Percentiles rank a stretch among this genome's conserved stretches.
Conservation (phyloP, 2,113 vertebrate species). For the Ochotona curzoniae region DNA sequence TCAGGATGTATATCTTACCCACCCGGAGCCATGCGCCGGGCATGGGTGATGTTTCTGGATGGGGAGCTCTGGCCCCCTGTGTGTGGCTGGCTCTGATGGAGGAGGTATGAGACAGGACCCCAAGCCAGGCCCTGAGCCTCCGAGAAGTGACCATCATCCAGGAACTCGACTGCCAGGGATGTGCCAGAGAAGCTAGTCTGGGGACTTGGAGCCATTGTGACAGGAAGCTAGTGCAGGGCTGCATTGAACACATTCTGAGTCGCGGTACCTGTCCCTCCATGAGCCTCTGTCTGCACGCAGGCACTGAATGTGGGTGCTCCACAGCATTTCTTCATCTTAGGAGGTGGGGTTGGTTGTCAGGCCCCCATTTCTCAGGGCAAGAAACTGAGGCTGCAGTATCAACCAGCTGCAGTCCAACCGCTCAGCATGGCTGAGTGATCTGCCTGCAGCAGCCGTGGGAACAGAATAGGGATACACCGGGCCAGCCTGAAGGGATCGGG, state of each 20-base stretch:
- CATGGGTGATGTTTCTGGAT: not conserved
- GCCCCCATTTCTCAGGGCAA: not conserved
- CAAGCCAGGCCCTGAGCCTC: not conserved
- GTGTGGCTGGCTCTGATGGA: not conserved
- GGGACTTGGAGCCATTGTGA: not conserved
- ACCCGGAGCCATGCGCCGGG: too few relatives aligned
- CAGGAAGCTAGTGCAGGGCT: not conserved
- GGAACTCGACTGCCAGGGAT: not conserved
- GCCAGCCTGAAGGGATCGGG: not conserved
- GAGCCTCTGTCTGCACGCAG: not conserved
- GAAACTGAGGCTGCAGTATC: not conserved
- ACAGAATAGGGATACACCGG: fast-evolving
- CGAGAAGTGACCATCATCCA: fast-evolving
- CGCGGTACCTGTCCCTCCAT: fast-evolving
- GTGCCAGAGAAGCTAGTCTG: too few relatives aligned
- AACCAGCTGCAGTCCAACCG: too few relatives aligned
- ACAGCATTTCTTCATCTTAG: not conserved
- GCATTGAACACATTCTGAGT: not conserved
- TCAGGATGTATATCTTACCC: too few relatives aligned
- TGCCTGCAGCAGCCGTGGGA: not conserved
- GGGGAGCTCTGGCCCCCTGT: not conserved
- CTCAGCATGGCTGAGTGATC: not conserved
- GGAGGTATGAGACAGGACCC: too few relatives aligned
- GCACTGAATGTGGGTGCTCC: not conserved
- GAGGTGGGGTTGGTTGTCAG: not conserved